Conservation (phyloP, 1,140 invertebrate genomes). For the Drosophila biarmipes region DNA sequence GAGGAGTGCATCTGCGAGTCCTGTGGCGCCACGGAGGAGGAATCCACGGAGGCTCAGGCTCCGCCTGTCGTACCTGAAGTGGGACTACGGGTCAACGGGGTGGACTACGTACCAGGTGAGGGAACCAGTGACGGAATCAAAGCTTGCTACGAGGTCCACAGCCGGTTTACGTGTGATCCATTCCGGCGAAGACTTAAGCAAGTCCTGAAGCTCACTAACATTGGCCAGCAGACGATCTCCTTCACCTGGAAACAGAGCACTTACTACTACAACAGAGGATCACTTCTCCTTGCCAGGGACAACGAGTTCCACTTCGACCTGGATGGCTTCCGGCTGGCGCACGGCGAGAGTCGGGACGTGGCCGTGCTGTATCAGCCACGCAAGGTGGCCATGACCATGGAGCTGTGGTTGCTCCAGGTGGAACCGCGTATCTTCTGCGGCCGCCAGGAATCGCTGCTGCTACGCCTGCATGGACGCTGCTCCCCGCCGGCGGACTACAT, state of each 20-base stretch:
- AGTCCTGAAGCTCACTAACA: constrained; percentile 57
- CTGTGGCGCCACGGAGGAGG: background rate
- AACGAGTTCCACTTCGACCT: constrained; percentile 69
- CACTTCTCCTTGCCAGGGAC: constrained; percentile 58
- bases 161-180: constrained; percentile 56
- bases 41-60: background rate
- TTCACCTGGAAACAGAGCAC: constrained; percentile 66
- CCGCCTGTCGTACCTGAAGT: constrained; percentile 22
- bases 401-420: constrained; percentile 64
- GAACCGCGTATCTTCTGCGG: constrained; percentile 64
- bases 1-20: constrained; percentile 30
- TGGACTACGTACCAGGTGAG: constrained; percentile 29
- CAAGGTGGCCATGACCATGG: constrained; percentile 52
- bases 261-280: constrained; percentile 59
- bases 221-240: constrained; percentile 59
- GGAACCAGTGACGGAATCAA: background rate
- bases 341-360: constrained; percentile 39
- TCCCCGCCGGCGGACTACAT: constrained; percentile 59
- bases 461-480: constrained; percentile 64
- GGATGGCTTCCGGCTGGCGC: constrained; percentile 51
- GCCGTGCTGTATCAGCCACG: constrained; percentile 69
- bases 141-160: constrained; percentile 43
- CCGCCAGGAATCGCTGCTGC: constrained; percentile 45
- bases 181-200: constrained; percentile 39
- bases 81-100: constrained; percentile 47